These are phyloP conservation scores for Oophaga sylvatica DNA, from an alignment of 2,797 vertebrate species.

Conservation along the genomic window DNA sequence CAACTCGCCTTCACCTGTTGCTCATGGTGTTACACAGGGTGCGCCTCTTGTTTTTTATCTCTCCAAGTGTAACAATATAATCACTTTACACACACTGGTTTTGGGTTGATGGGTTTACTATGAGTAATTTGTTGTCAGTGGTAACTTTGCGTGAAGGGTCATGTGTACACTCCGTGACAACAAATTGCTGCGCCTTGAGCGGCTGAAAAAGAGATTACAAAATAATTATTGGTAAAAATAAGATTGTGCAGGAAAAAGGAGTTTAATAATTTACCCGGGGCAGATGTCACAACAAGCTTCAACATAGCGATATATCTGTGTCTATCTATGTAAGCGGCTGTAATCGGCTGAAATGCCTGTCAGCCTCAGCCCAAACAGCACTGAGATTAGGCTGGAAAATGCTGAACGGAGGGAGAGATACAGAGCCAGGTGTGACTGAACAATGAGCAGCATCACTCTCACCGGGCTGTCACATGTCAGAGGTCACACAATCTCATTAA, in stretches of 20 bases:
- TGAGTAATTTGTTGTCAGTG: conserved; percentile 1
- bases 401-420: neutral
- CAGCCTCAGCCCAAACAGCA: conserved; percentile 26
- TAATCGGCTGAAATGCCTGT: conserved; percentile 57
- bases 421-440: conserved; percentile 12
- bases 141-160: neutral
- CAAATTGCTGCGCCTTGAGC: conserved; percentile 27
- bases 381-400: conserved; percentile 25
- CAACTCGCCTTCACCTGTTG: too few relatives aligned
- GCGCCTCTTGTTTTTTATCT: too few relatives aligned
- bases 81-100: neutral
- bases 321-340: conserved; percentile 42
- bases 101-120: too few relatives aligned
- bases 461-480: neutral
- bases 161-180: neutral
- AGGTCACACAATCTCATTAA: neutral
- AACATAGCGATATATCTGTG: conserved; percentile 53
- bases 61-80: too few relatives aligned
- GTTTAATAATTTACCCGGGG: conserved; percentile 54
- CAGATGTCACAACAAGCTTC: conserved; percentile 15
- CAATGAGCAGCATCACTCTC: neutral
- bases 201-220: conserved; percentile 48
- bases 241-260: conserved; percentile 39
- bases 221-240: conserved; percentile 57
- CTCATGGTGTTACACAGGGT: too few relatives aligned